Base-by-base conservation (phyloP, 2,888 invertebrate species). In the Apamea sordens region DNA sequence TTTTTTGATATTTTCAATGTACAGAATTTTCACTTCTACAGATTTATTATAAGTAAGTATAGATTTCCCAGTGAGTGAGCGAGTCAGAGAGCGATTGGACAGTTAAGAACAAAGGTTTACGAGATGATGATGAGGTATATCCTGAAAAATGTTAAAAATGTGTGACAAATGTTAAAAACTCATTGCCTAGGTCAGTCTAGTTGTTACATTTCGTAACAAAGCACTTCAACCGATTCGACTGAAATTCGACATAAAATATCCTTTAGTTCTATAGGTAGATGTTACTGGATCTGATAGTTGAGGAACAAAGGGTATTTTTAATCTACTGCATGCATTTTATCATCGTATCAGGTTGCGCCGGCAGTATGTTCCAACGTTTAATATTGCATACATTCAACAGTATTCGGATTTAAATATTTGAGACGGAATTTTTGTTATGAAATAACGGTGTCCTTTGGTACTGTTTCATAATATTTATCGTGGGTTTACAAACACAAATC, bases 71-170 rank as follows among this genome's bases (percentile, higher is more conserved):
- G 41, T 71, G 21, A 59, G 21, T 41, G 18, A 41, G 7, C n/a
- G 44, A 44, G 36, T 63, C 41, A 63, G 13, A 63, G n/a, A 41
- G n/a, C 36, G 2, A 59, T 41, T n/a, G 36, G 13, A n/a, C 7
- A 4, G 36, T n/a, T 71, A 61, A 59, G 4, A 71, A 72, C 8
- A 41, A 41, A 72, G 41, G 72, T 41, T 73, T 28, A 65, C 15
- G 6, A 32, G 21, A 67, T 32, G 6, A 65, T 65, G n/a, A n/a
- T n/a, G n/a, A n/a, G n/a, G n/a, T 56, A 56, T 24, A 56, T 56
- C 56, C 21, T 21, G 21, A 53, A 6, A 18, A 18, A 15, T 50
- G 50, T 50, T 50, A 18, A 53, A 21, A 21, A 18, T 47, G 7
- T 21, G 2, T 56, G 24, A 24, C 56, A 56, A 24, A 24, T 24